Conservation (phyloP, 2,888 invertebrate species). For the Epinotia demarniana region DNA sequence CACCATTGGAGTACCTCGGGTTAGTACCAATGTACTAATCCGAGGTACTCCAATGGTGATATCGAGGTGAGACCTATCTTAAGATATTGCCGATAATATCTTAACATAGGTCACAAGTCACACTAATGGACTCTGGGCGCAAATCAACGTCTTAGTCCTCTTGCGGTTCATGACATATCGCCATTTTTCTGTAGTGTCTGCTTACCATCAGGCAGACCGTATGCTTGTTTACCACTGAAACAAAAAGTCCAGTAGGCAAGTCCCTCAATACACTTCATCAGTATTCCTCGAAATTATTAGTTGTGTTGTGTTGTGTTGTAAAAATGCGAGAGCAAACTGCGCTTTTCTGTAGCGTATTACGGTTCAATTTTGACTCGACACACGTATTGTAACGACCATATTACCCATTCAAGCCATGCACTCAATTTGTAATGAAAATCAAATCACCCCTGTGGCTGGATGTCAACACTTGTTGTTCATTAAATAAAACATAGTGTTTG, state of each 20-base stretch:
- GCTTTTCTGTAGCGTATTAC: background rate
- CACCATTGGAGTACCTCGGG: no score
- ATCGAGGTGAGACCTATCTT: no score
- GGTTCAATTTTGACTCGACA: background rate
- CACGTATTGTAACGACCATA: background rate
- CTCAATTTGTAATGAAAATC: slow-evolving; percentile 10
- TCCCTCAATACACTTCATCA: background rate
- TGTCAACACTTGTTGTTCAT: slow-evolving; percentile 26
- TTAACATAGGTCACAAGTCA: background rate
- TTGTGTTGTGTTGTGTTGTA: no score
- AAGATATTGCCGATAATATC: background rate
- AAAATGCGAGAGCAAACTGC: background rate
- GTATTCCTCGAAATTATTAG: background rate
- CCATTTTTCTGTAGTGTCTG: background rate
- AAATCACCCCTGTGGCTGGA: slow-evolving; percentile 2
- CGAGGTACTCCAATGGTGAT: no score
- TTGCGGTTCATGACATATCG: background rate
- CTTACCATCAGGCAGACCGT: no score
- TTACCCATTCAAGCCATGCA: slow-evolving; percentile 3
- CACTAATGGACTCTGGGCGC: background rate
- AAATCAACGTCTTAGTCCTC: no score
- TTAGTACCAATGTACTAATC: no score
- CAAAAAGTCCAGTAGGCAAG: background rate
- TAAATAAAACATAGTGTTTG: slow-evolving; percentile 44
- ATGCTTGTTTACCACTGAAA: no score